Evolutionary conservation across 1,140 invertebrate species (phyloP), one percentile per base, ranked within the genome.

Genomic region (Microplitis mediator): DNA sequence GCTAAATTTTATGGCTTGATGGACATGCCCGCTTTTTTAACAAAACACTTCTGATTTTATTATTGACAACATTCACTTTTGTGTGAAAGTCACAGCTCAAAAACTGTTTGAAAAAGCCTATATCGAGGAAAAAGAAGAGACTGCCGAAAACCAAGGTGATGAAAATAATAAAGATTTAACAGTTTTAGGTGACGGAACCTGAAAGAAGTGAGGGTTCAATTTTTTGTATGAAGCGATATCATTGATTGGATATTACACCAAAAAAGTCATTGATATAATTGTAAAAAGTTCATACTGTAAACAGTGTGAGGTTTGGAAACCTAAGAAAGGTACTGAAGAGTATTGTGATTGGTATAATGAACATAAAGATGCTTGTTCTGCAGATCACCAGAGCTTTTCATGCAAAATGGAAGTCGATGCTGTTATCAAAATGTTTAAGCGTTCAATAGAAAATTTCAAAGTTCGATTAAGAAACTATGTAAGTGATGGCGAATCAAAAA

Each of bases 321-420:
- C 4, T 11, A 71, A 71, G 3, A 31, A 32, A n/a, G 60, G 39
- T 71, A 71, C 34, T 54, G 39, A 71, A 63, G 69, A 63, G 39
- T 64, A 63, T 52, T 45, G 35, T 51, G 36, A 71, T 2, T 71
- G 69, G 60, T 62, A 60, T 5, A 56, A 45, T 36, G 61, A 63
- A 45, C 71, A 75, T 45, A 36, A 63, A 35, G 14, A 54, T 45
- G 14, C 11, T 56, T 70, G 68, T 34, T 4, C 14, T 34, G 39
- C 36, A 34, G 75, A 75, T n/a, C 62, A 75, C 62, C 2, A 56
- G 4, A 67, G 72, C 16, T 73, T 58, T 52, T 69, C 71, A 45
- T 66, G 64, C 0, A 67, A 69, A 60, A 76, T 75, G 69, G 56
- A 74, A 72, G 73, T 56, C 2, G 51, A 75, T 56, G 16, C 71